phyloP scores from a whole-genome alignment of 2,797 vertebrate genomes.

The Falco berigora region DNA sequence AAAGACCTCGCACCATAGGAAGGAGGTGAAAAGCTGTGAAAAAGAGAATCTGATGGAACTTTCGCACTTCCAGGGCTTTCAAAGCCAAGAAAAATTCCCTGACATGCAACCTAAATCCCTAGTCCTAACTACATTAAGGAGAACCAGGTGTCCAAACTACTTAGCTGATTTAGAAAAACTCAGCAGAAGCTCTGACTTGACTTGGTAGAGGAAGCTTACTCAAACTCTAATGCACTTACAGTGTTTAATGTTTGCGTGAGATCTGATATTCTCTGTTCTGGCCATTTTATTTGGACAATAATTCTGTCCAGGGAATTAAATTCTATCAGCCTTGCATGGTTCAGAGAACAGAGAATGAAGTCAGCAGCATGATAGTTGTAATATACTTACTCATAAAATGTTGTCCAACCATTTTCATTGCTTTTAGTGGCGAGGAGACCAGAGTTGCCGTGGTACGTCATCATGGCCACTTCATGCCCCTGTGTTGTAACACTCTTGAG shows the following conservation, averaged over 20 bases:
- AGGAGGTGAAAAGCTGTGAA: background rate
- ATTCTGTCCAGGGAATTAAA: background rate
- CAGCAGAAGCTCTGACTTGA: background rate
- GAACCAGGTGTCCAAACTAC: background rate
- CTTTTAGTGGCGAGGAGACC: conserved; percentile 95
- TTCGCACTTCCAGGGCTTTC: background rate
- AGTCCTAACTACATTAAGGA: background rate
- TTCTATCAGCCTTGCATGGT: background rate
- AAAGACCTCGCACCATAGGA: background rate
- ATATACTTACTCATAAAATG: conserved; percentile 94
- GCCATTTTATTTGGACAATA: background rate
- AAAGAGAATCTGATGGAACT: background rate
- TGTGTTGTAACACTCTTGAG: conserved; percentile 91
- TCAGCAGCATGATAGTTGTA: background rate
- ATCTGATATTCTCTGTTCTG: background rate
- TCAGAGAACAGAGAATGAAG: background rate
- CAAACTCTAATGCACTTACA: background rate
- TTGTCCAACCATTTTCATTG: conserved; percentile 96
- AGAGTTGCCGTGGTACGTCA: conserved; percentile 96
- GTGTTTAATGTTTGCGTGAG: background rate
- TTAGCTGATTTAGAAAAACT: background rate
- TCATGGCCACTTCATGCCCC: conserved; percentile 89
- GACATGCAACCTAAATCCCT: background rate
- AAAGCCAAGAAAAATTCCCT: conserved; percentile 25
- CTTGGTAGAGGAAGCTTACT: background rate